Conservation (phyloP, 2,888 invertebrate species). For the Argyresthia albistria region DNA sequence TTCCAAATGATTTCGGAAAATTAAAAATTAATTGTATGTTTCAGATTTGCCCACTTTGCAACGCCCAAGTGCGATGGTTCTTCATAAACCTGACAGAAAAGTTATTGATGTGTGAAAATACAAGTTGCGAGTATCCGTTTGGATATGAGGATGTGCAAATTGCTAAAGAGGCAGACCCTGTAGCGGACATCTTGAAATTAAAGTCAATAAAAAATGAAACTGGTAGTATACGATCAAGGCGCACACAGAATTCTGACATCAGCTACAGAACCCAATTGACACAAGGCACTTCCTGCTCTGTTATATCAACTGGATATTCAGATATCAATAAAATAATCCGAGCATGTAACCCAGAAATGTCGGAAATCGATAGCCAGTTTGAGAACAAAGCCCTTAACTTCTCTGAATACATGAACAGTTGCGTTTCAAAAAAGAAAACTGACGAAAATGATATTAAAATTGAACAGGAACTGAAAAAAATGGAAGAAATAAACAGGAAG, state of each 20-base stretch:
- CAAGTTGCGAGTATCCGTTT: conserved; percentile 43
- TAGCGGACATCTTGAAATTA: conserved; percentile 8
- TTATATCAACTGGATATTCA: conserved; percentile 25
- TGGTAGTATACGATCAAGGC: no score
- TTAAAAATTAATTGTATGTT: conserved; percentile 13
- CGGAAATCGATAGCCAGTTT: neutral
- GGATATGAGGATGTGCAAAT: conserved; percentile 33
- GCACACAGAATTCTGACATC: neutral
- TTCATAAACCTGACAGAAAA: conserved; percentile 39
- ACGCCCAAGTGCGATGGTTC: conserved; percentile 25
- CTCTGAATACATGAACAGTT: conserved; percentile 4
- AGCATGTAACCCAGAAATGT: conserved; percentile 17
- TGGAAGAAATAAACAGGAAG: conserved; percentile 25
- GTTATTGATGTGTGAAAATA: conserved; percentile 44
- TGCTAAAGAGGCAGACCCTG: conserved; percentile 23
- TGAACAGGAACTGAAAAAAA: conserved; percentile 21
- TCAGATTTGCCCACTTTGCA: conserved; percentile 46
- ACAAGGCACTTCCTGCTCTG: conserved; percentile 13
- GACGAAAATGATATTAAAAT: conserved; percentile 20
- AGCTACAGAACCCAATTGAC: conserved; percentile 4
- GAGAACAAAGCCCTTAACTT: conserved; percentile 6
- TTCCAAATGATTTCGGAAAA: no score
- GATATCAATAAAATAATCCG: conserved; percentile 27
- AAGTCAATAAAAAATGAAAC: conserved; percentile 12
- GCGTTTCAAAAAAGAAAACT: neutral